Conservation (phyloP, 2,113 vertebrate genomes). For the chimpanzee (Pan troglodytes) region DNA sequence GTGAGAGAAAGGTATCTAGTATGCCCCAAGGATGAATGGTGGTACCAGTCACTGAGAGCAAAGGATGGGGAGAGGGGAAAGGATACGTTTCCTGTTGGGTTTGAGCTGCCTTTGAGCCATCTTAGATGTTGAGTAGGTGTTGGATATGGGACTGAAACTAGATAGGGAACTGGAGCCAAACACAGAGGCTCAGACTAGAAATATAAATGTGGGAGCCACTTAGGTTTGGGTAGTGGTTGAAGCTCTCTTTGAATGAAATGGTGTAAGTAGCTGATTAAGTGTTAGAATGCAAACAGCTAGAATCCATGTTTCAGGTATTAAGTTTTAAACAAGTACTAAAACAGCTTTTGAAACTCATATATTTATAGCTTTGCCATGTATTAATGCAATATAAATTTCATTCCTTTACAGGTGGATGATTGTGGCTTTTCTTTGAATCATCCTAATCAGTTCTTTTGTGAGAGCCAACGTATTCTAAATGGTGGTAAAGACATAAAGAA, state of each 20-base stretch:
- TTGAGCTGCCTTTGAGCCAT: not conserved
- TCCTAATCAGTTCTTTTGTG: conserved; percentile 97
- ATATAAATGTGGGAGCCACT: not conserved
- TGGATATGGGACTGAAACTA: not conserved
- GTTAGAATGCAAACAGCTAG: not conserved
- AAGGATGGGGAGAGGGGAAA: not conserved
- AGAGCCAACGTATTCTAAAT: conserved; percentile 88
- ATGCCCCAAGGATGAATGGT: not conserved
- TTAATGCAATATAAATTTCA: conserved; percentile 19
- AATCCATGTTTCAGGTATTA: not conserved
- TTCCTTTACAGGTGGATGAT: conserved; percentile 89
- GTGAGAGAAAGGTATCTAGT: not conserved
- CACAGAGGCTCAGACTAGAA: not conserved
- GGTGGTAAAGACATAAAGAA: conserved; percentile 90
- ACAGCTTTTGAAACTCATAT: not conserved
- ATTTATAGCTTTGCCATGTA: not conserved
- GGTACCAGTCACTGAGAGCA: no score
- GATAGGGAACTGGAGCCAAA: no score
- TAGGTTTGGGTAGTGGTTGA: not conserved
- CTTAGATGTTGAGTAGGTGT: not conserved
- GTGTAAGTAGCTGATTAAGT: not conserved
- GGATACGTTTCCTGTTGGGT: not conserved
- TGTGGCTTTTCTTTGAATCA: conserved; percentile 94
- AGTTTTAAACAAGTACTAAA: not conserved
- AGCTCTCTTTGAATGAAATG: not conserved